Evolutionary conservation across 2,888 invertebrate genomes (phyloP), one percentile per base, ranked within the genome.

Genomic region (Fissipunctia ypsillon): DNA sequence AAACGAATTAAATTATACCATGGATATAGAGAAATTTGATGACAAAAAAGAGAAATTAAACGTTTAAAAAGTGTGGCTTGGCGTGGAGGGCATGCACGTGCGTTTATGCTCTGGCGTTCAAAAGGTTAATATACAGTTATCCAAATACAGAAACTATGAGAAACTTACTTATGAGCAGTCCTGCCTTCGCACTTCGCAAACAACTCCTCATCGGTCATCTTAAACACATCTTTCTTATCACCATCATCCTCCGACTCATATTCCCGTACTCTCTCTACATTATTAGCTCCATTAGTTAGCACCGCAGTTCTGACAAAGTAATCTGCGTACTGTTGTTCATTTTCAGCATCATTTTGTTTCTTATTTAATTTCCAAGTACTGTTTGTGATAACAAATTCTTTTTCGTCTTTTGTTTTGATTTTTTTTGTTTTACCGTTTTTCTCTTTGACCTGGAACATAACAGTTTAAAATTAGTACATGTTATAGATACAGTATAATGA

Each of bases 111-210:
- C n/a, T n/a, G n/a, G n/a, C n/a, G n/a, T n/a, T n/a, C n/a, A n/a
- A n/a, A n/a, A n/a, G n/a, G n/a, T n/a, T n/a, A n/a, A n/a, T n/a
- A n/a, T n/a, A n/a, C n/a, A n/a, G n/a, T n/a, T n/a, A n/a, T n/a
- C n/a, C n/a, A n/a, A n/a, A n/a, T n/a, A n/a, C 2, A n/a, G 3
- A 14, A 7, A n/a, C 35, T 14, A 12, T 25, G 52, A 56, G 25
- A 64, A 14, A 86, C 95, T 93, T 95, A 97, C 97, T 98, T 98
- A 93, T 99, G 98, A 3, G 98, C 98, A 3, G 98, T 99, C 86
- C 98, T 96, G 5, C 98, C 98, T 64, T 97, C 98, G 92, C 98
- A 99, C 0, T 97, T 97, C 50, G 97, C 97, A 92, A 98, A 98
- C 45, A 99, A 91, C 87, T 98, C 97, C 73, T 98, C 98, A 93